Percentiles rank a stretch among this genome's conserved stretches.
phyloP scores from a whole-genome alignment of 1,140 invertebrate genomes.

The Helicoverpa armigera region DNA sequence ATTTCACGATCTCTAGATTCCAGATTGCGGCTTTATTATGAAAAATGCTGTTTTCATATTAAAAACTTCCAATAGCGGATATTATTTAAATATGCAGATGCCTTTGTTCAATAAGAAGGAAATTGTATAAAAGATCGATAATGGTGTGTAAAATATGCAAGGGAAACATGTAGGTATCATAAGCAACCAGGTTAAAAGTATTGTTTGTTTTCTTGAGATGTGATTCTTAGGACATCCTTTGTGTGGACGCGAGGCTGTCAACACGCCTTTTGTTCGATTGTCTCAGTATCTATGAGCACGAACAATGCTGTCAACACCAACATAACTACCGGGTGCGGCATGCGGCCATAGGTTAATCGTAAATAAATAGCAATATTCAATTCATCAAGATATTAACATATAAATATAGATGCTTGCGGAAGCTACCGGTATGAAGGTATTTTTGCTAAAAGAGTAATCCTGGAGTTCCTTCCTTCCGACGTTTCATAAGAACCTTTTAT shows the following conservation, averaged over 20 bases:
- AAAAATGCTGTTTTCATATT: too few species aligned
- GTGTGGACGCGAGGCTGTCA: not conserved
- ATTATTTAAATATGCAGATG: not conserved
- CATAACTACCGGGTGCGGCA: not conserved
- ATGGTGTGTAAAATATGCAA: not conserved
- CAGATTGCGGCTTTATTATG: too few species aligned
- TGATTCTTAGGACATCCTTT: slow-evolving; percentile 6
- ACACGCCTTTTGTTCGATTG: slow-evolving; percentile 26
- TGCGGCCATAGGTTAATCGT: not conserved
- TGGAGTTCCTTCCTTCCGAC: too few species aligned
- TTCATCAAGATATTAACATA: not conserved
- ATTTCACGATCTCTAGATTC: too few species aligned
- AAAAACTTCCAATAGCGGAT: too few species aligned
- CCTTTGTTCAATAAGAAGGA: not conserved
- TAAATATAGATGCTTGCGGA: too few species aligned
- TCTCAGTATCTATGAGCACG: slow-evolving; percentile 29
- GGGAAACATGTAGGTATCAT: not conserved
- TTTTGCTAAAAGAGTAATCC: too few species aligned
- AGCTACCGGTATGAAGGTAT: too few species aligned
- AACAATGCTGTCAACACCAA: slow-evolving; percentile 32
- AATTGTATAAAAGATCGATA: not conserved
- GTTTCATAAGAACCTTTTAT: too few species aligned
- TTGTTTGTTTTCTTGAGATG: slow-evolving; percentile 5
- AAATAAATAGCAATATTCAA: not conserved
- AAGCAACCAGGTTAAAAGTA: not conserved